Conservation (phyloP, 2,797 vertebrate genomes). For the Sciaenops ocellatus region DNA sequence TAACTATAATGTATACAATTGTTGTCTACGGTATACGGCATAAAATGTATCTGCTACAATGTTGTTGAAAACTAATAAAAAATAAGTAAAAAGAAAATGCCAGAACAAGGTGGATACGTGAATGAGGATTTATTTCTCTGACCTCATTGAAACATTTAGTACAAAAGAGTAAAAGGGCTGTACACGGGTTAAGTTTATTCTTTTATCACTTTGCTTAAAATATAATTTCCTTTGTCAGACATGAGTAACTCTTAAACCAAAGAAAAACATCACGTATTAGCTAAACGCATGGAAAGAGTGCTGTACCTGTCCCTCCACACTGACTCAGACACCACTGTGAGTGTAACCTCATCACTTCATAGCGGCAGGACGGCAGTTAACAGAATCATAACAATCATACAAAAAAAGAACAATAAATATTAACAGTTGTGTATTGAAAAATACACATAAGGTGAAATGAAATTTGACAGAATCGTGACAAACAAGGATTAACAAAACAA, state of each 20-base stretch:
- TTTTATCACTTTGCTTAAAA: slow-evolving; percentile 55
- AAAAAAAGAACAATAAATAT: slow-evolving; percentile 73
- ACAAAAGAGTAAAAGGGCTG: slow-evolving; percentile 67
- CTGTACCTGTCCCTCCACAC: slow-evolving; percentile 48
- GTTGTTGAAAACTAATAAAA: no score
- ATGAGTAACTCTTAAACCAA: background rate
- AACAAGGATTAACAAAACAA: slow-evolving; percentile 26
- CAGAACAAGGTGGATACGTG: slow-evolving; percentile 16
- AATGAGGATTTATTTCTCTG: slow-evolving; percentile 75
- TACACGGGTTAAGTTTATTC: slow-evolving; percentile 63
- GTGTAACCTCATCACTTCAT: slow-evolving; percentile 16
- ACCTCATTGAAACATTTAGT: slow-evolving; percentile 55
- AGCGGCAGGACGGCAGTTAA: slow-evolving; percentile 60
- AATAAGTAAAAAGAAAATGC: background rate
- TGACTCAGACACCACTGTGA: slow-evolving; percentile 33
- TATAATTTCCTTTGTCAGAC: slow-evolving; percentile 25
- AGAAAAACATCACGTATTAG: slow-evolving; percentile 39
- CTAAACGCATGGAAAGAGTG: slow-evolving; percentile 54
- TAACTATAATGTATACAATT: no score
- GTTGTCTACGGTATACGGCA: no score
- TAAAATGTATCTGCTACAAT: no score
- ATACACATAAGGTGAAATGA: slow-evolving; percentile 68
- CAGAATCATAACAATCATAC: slow-evolving; percentile 40
- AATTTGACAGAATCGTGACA: slow-evolving; percentile 50
- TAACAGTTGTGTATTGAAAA: slow-evolving; percentile 72